Percentiles rank a stretch among this genome's conserved stretches.
Conservation (phyloP, 2,888 invertebrate genomes). For the Agrochola lota region DNA sequence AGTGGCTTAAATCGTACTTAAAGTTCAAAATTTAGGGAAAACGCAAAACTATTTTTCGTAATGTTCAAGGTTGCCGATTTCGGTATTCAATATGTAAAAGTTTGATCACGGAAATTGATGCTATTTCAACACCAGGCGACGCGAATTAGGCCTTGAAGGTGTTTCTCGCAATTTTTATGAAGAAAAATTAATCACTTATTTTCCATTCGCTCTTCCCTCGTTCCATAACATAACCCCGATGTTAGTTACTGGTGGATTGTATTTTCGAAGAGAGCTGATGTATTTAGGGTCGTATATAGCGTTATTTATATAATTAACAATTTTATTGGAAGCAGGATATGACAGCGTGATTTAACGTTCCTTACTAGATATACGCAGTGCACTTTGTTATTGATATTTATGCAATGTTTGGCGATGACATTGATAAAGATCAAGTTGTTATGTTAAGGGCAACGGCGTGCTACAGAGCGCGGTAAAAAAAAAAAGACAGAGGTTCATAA, state of each 20-base stretch:
- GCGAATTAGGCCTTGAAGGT: background rate
- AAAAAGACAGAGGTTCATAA: background rate
- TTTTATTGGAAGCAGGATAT: background rate
- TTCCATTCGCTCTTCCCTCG: background rate
- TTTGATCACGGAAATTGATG: background rate
- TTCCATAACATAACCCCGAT: background rate
- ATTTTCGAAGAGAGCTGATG: background rate
- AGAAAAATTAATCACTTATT: background rate
- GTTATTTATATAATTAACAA: no score
- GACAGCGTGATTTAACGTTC: background rate
- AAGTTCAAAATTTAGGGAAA: no score
- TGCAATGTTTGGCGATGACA: background rate
- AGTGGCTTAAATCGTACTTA: no score
- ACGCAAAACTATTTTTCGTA: background rate
- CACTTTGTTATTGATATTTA: background rate
- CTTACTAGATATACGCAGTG: background rate
- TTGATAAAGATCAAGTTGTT: background rate
- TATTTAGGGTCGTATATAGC: background rate
- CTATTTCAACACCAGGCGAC: background rate
- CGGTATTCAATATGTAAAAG: background rate
- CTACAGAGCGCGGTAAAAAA: no score
- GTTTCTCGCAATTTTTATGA: no score
- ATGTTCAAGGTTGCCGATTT: background rate
- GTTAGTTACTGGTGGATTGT: background rate
- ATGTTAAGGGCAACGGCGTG: no score